Evolutionary conservation across 2,113 vertebrate genomes (phyloP).

Genomic region (Ascaphus truei): DNA sequence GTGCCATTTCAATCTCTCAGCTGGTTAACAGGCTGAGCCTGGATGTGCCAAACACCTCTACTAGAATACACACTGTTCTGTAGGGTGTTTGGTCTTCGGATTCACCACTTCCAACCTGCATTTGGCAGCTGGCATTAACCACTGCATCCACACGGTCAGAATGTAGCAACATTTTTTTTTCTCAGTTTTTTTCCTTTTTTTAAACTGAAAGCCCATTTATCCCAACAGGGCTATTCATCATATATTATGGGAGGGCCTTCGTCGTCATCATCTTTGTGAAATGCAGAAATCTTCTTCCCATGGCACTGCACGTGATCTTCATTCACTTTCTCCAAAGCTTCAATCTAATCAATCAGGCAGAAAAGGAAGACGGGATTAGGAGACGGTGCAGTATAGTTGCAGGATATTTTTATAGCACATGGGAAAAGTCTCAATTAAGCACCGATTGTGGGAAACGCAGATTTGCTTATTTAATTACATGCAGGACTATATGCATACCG

Average conservation of each 20-base stretch:
- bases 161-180: neutral
- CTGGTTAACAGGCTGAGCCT: slow-evolving; percentile 39
- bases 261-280: slow-evolving; percentile 61
- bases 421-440: too few relatives aligned
- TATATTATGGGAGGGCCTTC: slow-evolving; percentile 57
- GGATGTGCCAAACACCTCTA: slow-evolving; percentile 40
- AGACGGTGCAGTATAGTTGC: too few relatives aligned
- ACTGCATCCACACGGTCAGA: slow-evolving; percentile 43
- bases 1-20: slow-evolving; percentile 55
- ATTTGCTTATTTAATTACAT: too few relatives aligned
- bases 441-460: too few relatives aligned
- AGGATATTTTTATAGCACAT: neutral
- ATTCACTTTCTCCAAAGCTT: slow-evolving; percentile 89
- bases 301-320: slow-evolving; percentile 88
- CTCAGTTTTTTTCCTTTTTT: neutral
- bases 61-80: slow-evolving; percentile 49
- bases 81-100: slow-evolving; percentile 41
- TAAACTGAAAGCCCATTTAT: neutral
- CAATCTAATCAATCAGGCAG: slow-evolving; percentile 67
- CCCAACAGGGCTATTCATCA: slow-evolving; percentile 52
- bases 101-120: slow-evolving; percentile 40
- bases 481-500: too few relatives aligned
- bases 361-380: too few relatives aligned
- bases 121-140: slow-evolving; percentile 39
- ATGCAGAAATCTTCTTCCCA: slow-evolving; percentile 70